Conservation (phyloP, 2,113 vertebrate species). For the Melanerpes aurifrons region DNA sequence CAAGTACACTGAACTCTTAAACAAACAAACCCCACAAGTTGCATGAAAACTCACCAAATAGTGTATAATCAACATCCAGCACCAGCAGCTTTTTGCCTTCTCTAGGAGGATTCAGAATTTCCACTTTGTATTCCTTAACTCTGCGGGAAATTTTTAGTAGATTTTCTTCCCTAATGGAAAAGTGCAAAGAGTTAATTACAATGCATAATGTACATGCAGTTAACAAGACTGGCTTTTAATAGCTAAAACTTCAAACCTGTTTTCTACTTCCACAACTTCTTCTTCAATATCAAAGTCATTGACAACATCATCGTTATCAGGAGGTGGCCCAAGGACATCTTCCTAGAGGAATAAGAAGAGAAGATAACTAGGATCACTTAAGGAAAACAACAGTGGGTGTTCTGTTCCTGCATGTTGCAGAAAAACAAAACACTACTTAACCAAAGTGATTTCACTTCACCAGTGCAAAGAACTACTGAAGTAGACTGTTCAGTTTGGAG, state of each 20-base stretch:
- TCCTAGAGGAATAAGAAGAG: conserved; percentile 80
- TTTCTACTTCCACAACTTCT: conserved; percentile 98
- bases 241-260: conserved; percentile 81
- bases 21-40: neutral
- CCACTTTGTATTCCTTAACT: conserved; percentile 97
- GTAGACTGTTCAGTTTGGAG: neutral
- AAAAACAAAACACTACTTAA: neutral
- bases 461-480: neutral
- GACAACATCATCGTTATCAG: conserved; percentile 96
- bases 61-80: conserved; percentile 95
- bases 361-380: neutral
- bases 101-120: conserved; percentile 93
- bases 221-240: neutral
- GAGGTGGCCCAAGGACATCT: conserved; percentile 96
- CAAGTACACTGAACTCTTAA: neutral
- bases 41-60: conserved; percentile 88
- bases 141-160: conserved; percentile 95
- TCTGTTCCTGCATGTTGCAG: neutral
- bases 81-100: conserved; percentile 96
- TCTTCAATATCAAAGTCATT: conserved; percentile 99
- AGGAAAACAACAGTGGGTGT: neutral
- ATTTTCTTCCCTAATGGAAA: conserved; percentile 91
- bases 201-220: neutral
- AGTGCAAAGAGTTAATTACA: conserved; percentile 41
- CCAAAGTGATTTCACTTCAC: neutral